Conservation (phyloP, 1,140 invertebrate species). For the Harpegnathos saltator region DNA sequence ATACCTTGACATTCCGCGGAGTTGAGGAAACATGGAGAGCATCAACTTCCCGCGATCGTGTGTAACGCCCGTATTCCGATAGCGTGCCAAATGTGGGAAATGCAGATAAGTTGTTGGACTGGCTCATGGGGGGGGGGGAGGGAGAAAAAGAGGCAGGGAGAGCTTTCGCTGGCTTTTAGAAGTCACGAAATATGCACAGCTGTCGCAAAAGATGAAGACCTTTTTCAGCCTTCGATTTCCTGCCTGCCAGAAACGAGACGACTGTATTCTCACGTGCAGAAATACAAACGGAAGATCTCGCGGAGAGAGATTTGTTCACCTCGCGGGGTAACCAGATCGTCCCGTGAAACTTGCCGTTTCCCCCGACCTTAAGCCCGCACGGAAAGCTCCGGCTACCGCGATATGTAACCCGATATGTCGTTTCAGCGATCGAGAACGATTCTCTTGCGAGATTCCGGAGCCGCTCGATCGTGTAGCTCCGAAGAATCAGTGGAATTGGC, state of each 20-base stretch:
- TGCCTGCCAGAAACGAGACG: not conserved
- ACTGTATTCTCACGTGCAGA: not conserved
- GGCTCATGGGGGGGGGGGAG: too few relatives aligned
- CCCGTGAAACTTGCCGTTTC: not conserved
- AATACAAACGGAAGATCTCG: not conserved
- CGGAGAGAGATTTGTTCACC: not conserved
- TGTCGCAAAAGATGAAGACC: not conserved
- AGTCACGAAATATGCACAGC: not conserved
- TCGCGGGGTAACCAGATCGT: not conserved
- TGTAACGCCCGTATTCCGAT: constrained; percentile 27
- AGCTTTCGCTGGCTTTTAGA: not conserved
- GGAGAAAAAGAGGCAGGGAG: too few relatives aligned
- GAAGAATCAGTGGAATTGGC: not conserved
- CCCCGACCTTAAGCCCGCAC: not conserved
- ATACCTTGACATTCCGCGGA: constrained; percentile 48
- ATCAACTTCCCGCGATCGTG: constrained; percentile 30
- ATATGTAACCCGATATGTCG: not conserved
- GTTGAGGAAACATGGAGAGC: constrained; percentile 24
- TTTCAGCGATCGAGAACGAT: not conserved
- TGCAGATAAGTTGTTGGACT: constrained; percentile 43
- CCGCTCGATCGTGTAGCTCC: not conserved
- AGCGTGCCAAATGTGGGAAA: constrained; percentile 29
- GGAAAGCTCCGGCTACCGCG: too few relatives aligned
- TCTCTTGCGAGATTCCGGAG: not conserved
- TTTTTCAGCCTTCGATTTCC: not conserved